Evolutionary conservation across 2,797 vertebrate genomes (phyloP), one percentile per base, ranked within the genome.

Genomic region (Distichodus sexfasciatus): DNA sequence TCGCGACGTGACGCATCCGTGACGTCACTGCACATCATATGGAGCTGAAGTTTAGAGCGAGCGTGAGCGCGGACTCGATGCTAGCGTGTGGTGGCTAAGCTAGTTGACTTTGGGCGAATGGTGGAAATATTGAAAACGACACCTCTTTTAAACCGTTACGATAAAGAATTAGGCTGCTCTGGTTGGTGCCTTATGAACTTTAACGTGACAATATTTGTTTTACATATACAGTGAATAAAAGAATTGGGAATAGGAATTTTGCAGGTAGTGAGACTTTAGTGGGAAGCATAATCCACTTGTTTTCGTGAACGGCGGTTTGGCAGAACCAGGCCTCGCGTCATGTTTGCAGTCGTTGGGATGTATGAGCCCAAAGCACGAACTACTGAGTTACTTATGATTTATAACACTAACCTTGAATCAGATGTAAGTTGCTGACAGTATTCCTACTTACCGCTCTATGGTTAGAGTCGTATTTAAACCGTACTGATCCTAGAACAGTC

Each of bases 401-500:
- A 28, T 29, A 61, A 60, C 59, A 46, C 73, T 63, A 44, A 72
- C 70, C 75, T 66, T 57, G 40, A 75, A 72, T 71, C 76, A 23
- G 58, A 46, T 59, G 75, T 80, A 82, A 84, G 81, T 74, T 55
- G 81, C 78, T 86, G 83, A 76, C 79, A 79, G 77, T 58, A 73
- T 85, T 78, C 82, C 75, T 82, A 90, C 91, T 91, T 89, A 91
- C 91, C 90, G 70, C 75, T 44, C 33, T 38, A 76, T 80, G 29
- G 75, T 72, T 23, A 57, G 57, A 29, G 61, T 74, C 72, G 38
- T 76, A 66, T 73, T 82, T 84, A 76, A 73, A 79, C 6, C 70
- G 66, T 72, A 86, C 91, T 92, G 91, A 93, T 93, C 91, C 91
- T 90, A 76, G 91, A 93, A 90, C 91, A 90, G 91, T 91, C 83